Evolutionary conservation across 2,888 invertebrate genomes (phyloP), one percentile per base, ranked within the genome.

Genomic region (Aphodius granarius): DNA sequence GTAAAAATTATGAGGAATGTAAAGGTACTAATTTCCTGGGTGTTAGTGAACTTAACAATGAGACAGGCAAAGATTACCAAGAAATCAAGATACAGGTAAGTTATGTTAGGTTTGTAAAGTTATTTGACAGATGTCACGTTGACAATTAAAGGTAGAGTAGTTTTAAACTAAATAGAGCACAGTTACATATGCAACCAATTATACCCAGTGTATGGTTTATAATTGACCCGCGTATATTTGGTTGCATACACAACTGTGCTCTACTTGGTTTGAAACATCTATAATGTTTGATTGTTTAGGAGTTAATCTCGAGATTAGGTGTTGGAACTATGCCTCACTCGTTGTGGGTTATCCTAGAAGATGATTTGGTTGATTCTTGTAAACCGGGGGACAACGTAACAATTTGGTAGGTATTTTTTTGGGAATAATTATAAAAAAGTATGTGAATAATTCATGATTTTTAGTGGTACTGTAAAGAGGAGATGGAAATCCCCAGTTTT

Each of bases 351-450:
- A 92, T 94, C 0, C 84, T 96, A 65, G 94, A 95, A 84, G 93
- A 97, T 88, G 97, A 97, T 87, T 88, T 97, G 20, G 96, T 96
- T 0, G 96, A 96, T 86, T 88, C 88, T 78, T 96, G 96, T 85
- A 95, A 95, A 86, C 96, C 97, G 73, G 97, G 97, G 0, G 96
- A 97, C 89, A 94, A 95, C 89, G 91, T 97, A 16, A 91, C 92
- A 78, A 91, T 97, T 78, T 94, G 94, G 96, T 96, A 87, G 85
- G 86, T 78, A 63, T 22, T 64, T 63, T 17, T 63, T 2, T 23
- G 5, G 5, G 19, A 21, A 13, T 76, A 2, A 17, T 19, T 1
- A 71, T 75, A n/a, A 17, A 18, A 73, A 71, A 18, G 63, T 43
- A 13, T 9, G 2, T 20, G 64, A 72, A 18, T 19, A n/a, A n/a